These are phyloP conservation scores for Balearica regulorum DNA, from an alignment of 2,797 vertebrate species.

Conservation along the genomic window DNA sequence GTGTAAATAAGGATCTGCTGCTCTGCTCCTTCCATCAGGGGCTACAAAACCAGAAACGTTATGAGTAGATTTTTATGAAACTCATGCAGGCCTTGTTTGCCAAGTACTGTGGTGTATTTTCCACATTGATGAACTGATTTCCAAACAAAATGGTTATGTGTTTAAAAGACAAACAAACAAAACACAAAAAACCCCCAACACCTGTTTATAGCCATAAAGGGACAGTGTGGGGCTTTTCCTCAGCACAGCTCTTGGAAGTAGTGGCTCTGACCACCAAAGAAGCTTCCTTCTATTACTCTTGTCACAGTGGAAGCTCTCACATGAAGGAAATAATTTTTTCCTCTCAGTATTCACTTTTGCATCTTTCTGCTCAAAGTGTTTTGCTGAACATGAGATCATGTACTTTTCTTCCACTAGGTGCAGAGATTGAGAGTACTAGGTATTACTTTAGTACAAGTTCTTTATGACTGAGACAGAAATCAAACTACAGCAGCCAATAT, in stretches of 20 bases:
- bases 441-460: background rate
- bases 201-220: background rate
- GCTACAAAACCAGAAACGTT: background rate
- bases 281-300: background rate
- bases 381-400: background rate
- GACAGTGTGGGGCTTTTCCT: background rate
- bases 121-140: background rate
- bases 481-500: background rate
- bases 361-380: background rate
- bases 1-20: background rate
- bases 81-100: background rate
- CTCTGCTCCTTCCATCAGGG: background rate
- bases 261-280: background rate
- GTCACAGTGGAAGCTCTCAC: background rate
- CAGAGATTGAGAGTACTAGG: background rate
- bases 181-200: background rate
- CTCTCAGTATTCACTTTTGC: accelerated
- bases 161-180: background rate
- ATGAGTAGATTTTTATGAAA: background rate
- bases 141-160: background rate
- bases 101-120: background rate
- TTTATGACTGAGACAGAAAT: background rate
- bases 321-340: background rate
- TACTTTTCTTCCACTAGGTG: background rate
- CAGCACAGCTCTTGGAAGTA: background rate